These are phyloP conservation scores for Drosophila virilis DNA, from an alignment of 1,140 invertebrate genomes.

Conservation along the genomic window DNA sequence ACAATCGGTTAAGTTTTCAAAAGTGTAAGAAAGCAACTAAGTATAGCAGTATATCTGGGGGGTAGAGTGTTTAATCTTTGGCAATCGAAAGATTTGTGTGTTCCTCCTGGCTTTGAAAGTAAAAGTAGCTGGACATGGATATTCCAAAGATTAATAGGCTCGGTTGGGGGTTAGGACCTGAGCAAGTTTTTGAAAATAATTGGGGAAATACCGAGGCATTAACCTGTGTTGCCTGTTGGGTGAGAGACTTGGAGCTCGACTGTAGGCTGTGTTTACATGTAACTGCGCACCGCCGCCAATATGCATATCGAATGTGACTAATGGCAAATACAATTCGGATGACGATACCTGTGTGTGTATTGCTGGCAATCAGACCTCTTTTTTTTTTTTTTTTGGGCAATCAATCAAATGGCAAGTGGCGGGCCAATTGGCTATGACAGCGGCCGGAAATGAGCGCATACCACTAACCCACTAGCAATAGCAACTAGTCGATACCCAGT, in stretches of 20 bases:
- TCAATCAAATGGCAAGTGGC: slow-evolving; percentile 38
- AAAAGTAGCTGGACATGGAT: neutral
- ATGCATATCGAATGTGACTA: slow-evolving; percentile 31
- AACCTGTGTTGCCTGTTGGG: slow-evolving; percentile 9
- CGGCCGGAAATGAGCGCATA: slow-evolving; percentile 34
- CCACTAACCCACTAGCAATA: slow-evolving; percentile 37
- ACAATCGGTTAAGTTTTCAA: too few relatives aligned
- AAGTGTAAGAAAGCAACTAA: too few relatives aligned
- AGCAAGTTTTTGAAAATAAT: slow-evolving; percentile 20
- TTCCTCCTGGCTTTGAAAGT: neutral
- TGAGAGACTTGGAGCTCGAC: neutral
- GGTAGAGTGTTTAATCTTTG: neutral
- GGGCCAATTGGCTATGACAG: slow-evolving; percentile 24
- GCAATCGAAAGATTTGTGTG: neutral
- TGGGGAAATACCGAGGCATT: slow-evolving; percentile 41
- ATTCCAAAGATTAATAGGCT: slow-evolving; percentile 30
- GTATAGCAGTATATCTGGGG: too few relatives aligned
- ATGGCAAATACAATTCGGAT: slow-evolving; percentile 23
- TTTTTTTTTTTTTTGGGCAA: slow-evolving; percentile 7
- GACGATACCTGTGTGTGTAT: slow-evolving; percentile 11
- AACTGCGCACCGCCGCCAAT: slow-evolving; percentile 12
- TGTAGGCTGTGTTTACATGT: neutral
- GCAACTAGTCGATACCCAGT: slow-evolving; percentile 12
- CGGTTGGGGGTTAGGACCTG: neutral
- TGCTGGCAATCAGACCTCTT: neutral